Evolutionary conservation across 2,797 vertebrate genomes (phyloP).

Genomic region (Acestrorhynchus altus): DNA sequence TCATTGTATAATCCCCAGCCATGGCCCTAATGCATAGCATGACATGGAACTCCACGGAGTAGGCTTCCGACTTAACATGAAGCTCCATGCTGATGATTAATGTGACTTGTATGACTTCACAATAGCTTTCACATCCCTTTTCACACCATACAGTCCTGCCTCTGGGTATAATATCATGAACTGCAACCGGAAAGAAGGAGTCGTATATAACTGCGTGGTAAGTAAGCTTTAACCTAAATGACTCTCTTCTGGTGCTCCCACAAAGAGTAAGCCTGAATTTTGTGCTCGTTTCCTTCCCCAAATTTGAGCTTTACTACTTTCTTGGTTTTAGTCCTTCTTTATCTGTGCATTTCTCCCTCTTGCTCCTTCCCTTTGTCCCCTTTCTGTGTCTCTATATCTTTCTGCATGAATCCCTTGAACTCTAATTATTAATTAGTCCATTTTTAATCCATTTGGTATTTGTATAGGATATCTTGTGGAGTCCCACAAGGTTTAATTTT

Average conservation of each 20-base stretch:
- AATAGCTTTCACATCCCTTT: conserved; percentile 71
- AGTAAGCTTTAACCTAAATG: conserved; percentile 49
- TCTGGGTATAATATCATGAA: conserved; percentile 51
- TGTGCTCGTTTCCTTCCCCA: conserved; percentile 17
- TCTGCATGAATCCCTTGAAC: neutral
- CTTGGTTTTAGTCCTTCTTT: neutral
- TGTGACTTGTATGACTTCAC: conserved; percentile 64
- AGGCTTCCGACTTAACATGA: conserved; percentile 56
- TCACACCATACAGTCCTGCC: conserved; percentile 64
- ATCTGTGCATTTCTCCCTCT: neutral
- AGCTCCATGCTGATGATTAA: conserved; percentile 67
- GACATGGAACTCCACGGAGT: conserved; percentile 56
- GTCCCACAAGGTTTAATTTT: no score
- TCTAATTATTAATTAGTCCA: no score
- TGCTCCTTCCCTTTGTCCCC: neutral
- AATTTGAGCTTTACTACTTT: conserved; percentile 22
- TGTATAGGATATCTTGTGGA: no score
- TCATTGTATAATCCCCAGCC: conserved; percentile 27
- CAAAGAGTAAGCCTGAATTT: conserved; percentile 45
- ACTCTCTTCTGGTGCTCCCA: conserved; percentile 39
- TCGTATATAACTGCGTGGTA: conserved; percentile 35
- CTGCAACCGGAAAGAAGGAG: conserved; percentile 50
- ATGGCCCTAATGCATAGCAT: neutral
- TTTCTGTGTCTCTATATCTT: conserved; percentile 3
- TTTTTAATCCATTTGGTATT: no score